phyloP scores from a whole-genome alignment of 2,888 invertebrate species.

The Patella pellucida region DNA sequence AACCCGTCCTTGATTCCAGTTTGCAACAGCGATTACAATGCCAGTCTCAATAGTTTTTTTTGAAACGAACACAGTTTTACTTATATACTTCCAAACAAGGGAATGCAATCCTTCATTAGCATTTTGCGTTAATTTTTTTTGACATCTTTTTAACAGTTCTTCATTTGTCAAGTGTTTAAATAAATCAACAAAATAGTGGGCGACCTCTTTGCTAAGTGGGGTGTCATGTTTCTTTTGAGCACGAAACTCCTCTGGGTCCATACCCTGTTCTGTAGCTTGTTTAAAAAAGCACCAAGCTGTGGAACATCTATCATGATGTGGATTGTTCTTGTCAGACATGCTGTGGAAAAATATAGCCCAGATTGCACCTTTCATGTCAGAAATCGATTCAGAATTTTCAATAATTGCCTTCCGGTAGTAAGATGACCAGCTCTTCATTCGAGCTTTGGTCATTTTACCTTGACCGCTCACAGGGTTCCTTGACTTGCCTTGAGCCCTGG shows the following conservation, averaged over 20 bases:
- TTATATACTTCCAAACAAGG: neutral
- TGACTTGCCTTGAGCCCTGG: neutral
- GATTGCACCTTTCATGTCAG: slow-evolving; percentile 15
- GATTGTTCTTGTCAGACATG: slow-evolving; percentile 13
- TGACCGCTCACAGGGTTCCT: neutral
- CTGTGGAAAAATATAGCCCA: slow-evolving; percentile 24
- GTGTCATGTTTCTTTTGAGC: neutral
- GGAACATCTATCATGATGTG: slow-evolving; percentile 14
- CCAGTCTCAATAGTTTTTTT: neutral
- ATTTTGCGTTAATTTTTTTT: neutral
- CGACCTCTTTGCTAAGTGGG: neutral
- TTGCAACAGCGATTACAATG: no score
- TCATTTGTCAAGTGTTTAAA: slow-evolving; percentile 1
- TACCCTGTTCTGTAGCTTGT: neutral
- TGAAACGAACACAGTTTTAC: neutral
- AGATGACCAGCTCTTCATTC: slow-evolving; percentile 13
- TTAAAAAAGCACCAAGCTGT: neutral
- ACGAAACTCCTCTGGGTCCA: neutral
- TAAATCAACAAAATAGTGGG: neutral
- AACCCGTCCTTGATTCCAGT: no score
- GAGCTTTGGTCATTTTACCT: slow-evolving; percentile 14
- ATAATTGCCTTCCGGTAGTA: slow-evolving; percentile 19
- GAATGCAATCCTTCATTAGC: neutral
- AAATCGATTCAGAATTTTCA: neutral
- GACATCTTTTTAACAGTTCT: neutral